These are phyloP conservation scores for Lagocephalus sceleratus DNA, from an alignment of 2,797 vertebrate genomes.

Conservation along the genomic window DNA sequence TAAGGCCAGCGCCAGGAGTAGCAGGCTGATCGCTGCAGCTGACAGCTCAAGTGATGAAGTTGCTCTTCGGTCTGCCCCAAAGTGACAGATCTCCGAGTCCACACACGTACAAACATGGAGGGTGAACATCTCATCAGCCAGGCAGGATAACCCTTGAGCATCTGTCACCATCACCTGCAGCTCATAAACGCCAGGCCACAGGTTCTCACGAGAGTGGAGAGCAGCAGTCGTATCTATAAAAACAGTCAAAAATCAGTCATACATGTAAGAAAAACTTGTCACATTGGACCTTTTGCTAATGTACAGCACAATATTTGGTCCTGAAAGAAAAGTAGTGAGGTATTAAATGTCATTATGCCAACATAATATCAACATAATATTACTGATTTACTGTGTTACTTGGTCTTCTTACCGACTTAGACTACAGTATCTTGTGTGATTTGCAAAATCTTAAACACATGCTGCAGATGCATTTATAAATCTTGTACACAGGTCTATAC, in stretches of 20 bases:
- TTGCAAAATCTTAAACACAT: no score
- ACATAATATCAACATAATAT: no score
- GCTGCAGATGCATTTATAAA: no score
- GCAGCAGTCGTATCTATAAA: slow-evolving; percentile 65
- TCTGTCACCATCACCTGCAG: slow-evolving; percentile 67
- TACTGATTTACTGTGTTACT: no score
- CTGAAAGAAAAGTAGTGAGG: no score
- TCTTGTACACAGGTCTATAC: no score
- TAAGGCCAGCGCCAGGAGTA: slow-evolving; percentile 55
- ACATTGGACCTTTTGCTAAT: background rate
- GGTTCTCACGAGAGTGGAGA: slow-evolving; percentile 42
- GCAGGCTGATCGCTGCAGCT: slow-evolving; percentile 52
- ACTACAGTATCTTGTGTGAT: no score
- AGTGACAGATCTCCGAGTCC: slow-evolving; percentile 23
- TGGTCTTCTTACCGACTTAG: no score
- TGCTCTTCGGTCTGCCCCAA: accelerated
- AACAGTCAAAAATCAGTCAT: slow-evolving; percentile 14
- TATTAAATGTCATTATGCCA: no score
- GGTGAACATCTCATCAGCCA: slow-evolving; percentile 46
- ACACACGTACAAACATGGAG: slow-evolving; percentile 71
- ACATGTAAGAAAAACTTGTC: no score
- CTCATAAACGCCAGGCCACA: slow-evolving; percentile 70
- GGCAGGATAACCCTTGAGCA: slow-evolving; percentile 65
- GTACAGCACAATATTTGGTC: no score
- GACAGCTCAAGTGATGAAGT: slow-evolving; percentile 30